These are phyloP conservation scores for Tanytarsus gracilentus DNA, from an alignment of 2,888 invertebrate species.

Conservation along the genomic window DNA sequence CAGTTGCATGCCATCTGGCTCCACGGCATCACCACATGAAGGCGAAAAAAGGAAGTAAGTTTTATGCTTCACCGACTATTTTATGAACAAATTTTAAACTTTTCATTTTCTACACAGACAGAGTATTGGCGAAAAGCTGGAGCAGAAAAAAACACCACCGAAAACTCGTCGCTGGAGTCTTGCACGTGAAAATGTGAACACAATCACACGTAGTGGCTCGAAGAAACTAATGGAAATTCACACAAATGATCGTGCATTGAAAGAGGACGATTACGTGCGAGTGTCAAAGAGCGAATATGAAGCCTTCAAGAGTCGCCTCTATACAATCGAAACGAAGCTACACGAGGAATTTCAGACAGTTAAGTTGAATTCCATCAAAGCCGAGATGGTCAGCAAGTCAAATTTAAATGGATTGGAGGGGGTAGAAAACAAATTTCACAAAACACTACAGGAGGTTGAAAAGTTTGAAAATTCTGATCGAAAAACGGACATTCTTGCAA, in stretches of 20 bases:
- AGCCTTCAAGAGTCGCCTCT: constrained; percentile 65
- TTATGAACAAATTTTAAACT: constrained; percentile 28
- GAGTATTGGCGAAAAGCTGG: not conserved
- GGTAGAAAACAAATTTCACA: constrained; percentile 64
- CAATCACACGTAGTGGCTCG: not conserved
- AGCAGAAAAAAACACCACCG: constrained; percentile 33
- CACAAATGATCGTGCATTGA: constrained; percentile 12
- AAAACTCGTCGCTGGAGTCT: constrained; percentile 50
- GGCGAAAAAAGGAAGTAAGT: not conserved
- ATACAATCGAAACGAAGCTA: constrained; percentile 60
- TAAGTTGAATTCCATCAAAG: constrained; percentile 30
- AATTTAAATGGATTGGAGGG: constrained; percentile 47
- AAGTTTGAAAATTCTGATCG: constrained; percentile 40
- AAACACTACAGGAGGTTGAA: constrained; percentile 60
- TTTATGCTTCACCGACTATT: not conserved
- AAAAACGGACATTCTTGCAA: constrained; percentile 58
- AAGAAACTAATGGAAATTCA: not conserved
- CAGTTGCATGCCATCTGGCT: too few species aligned
- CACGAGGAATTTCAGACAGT: constrained; percentile 55
- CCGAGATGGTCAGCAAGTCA: not conserved
- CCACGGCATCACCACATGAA: not conserved
- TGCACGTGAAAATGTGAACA: constrained; percentile 30
- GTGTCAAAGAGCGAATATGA: constrained; percentile 69
- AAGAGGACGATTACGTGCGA: constrained; percentile 55
- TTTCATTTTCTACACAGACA: constrained; percentile 27